Conservation (phyloP, 2,888 invertebrate genomes). For the Adineta ricciae region DNA sequence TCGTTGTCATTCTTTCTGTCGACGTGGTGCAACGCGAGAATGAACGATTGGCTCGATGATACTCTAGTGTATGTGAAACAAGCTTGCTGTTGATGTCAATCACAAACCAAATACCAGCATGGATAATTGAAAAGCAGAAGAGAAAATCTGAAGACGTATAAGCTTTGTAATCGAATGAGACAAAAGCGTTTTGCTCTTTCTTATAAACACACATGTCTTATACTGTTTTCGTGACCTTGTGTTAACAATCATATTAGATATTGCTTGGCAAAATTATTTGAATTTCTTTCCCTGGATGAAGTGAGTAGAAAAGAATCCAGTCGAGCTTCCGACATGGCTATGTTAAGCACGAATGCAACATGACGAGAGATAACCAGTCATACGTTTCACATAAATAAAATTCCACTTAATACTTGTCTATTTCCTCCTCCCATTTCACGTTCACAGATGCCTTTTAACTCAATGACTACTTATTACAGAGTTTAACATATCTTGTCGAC, state of each 20-base stretch:
- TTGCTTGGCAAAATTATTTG: background rate
- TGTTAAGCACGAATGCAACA: too few relatives aligned
- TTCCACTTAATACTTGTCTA: too few relatives aligned
- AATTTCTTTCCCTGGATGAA: too few relatives aligned
- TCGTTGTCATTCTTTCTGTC: background rate
- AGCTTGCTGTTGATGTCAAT: background rate
- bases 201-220: background rate
- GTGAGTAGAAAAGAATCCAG: too few relatives aligned
- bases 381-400: background rate
- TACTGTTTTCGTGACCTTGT: background rate
- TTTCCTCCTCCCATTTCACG: background rate
- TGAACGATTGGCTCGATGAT: background rate
- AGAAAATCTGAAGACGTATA: background rate
- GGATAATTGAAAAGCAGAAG: background rate
- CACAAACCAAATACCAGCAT: background rate
- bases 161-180: background rate
- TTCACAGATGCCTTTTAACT: background rate
- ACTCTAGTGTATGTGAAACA: background rate
- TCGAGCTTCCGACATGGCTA: too few relatives aligned
- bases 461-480: background rate
- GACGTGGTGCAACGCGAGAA: background rate
- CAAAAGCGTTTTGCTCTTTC: background rate
- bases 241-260: background rate
- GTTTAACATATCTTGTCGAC: background rate
- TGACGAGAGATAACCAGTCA: background rate